A percentile compares a stretch with the other conserved stretches of the same genome.
These are phyloP conservation scores for Asobara japonica DNA, from an alignment of 1,140 invertebrate species.

Conservation along the genomic window DNA sequence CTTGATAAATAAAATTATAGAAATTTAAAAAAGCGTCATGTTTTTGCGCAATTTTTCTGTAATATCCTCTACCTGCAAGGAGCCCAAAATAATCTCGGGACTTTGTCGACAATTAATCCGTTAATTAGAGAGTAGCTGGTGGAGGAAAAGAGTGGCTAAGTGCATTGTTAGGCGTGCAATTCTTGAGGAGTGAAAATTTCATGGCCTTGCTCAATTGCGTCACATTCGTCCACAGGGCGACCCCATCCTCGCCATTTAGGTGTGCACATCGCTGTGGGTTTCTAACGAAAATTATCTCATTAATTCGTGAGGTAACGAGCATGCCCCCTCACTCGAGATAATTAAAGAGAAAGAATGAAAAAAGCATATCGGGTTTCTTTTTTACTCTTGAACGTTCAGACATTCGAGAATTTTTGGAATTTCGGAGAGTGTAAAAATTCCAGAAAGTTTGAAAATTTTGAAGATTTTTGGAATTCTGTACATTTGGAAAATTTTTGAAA, in stretches of 20 bases:
- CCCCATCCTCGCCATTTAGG: constrained; percentile 8
- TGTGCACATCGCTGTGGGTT: not conserved
- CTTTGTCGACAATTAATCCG: not conserved
- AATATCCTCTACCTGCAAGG: too few species aligned
- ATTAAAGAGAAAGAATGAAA: too few species aligned
- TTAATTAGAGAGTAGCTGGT: not conserved
- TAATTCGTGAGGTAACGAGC: constrained; percentile 20
- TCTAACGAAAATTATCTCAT: constrained; percentile 27
- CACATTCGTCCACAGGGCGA: not conserved
- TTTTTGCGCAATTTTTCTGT: not conserved
- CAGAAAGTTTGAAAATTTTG: too few species aligned
- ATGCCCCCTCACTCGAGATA: constrained; percentile 5
- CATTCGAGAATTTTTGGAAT: too few species aligned
- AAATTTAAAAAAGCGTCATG: too few species aligned
- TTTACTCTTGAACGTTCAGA: too few species aligned
- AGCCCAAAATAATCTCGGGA: too few species aligned
- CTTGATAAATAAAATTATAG: too few species aligned
- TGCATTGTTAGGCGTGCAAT: constrained; percentile 4
- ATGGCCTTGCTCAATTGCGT: constrained; percentile 20
- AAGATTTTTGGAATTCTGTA: too few species aligned
- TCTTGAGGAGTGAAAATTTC: constrained; percentile 15
- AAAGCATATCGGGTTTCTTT: too few species aligned
- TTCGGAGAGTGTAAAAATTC: too few species aligned
- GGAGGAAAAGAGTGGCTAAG: not conserved
- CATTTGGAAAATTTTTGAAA: too few species aligned